Conservation (phyloP, 2,797 vertebrate genomes). For the Chaenodraco wilsoni region DNA sequence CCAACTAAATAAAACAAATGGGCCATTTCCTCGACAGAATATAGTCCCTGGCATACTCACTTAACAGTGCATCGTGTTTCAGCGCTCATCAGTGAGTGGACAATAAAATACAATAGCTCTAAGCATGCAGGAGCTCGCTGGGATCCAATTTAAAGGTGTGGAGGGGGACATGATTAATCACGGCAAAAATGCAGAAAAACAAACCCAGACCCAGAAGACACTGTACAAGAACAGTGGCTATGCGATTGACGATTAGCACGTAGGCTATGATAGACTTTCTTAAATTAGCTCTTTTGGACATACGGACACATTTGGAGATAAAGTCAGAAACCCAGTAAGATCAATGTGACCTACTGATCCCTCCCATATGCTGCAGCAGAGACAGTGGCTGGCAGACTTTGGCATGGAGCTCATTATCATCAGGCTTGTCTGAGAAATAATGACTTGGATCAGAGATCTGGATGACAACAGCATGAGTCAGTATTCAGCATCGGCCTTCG, state of each 20-base stretch:
- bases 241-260: constrained; percentile 71
- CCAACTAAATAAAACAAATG: constrained; percentile 23
- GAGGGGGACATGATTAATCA: constrained; percentile 42
- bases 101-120: constrained; percentile 59
- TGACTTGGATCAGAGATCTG: constrained; percentile 15
- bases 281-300: constrained; percentile 67
- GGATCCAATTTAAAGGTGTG: constrained; percentile 51
- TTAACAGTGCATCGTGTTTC: constrained; percentile 29
- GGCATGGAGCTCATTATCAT: constrained; percentile 35
- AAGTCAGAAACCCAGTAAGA: constrained; percentile 33
- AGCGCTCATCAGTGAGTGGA: constrained; percentile 55
- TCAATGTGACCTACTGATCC: constrained; percentile 42
- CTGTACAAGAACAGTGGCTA: constrained; percentile 3
- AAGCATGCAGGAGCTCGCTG: constrained; percentile 38
- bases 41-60: neutral
- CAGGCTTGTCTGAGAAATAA: constrained; percentile 28
- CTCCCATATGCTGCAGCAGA: constrained; percentile 7
- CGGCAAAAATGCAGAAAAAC: constrained; percentile 54
- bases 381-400: constrained; percentile 28
- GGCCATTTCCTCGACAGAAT: constrained; percentile 34
- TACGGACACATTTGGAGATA: constrained; percentile 27
- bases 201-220: constrained; percentile 43
- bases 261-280: constrained; percentile 65
- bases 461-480: constrained; percentile 1
- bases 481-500: constrained; percentile 6